Evolutionary conservation across 2,113 vertebrate genomes (phyloP).

Genomic region (Chlorodrepanis virens): DNA sequence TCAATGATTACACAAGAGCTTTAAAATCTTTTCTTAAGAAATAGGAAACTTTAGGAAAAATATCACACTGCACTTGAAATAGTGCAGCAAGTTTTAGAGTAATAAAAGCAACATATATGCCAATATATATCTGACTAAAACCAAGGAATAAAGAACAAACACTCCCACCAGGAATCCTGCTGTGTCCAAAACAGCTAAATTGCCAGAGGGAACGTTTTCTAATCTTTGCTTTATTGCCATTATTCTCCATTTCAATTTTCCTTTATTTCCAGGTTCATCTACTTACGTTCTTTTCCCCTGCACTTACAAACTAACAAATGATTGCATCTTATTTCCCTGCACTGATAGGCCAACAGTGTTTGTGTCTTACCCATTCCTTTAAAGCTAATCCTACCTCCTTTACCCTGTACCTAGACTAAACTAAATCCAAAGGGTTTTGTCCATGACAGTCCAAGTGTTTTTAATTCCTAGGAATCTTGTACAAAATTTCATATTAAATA

Average conservation of each 20-base stretch:
- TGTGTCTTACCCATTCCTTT: not conserved
- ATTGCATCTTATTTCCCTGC: slow-evolving; percentile 53
- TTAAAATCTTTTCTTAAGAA: slow-evolving; percentile 83
- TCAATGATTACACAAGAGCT: slow-evolving; percentile 80
- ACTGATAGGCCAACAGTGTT: slow-evolving; percentile 36
- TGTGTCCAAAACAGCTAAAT: slow-evolving; percentile 67
- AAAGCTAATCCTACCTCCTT: slow-evolving; percentile 50
- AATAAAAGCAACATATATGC: slow-evolving; percentile 69
- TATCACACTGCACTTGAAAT: slow-evolving; percentile 76
- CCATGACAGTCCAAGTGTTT: slow-evolving; percentile 16
- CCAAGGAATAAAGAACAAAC: slow-evolving; percentile 63
- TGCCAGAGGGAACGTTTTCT: slow-evolving; percentile 65
- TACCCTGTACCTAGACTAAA: slow-evolving; percentile 1
- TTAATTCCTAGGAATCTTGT: slow-evolving; percentile 54
- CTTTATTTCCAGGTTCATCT: slow-evolving; percentile 64
- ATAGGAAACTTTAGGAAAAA: slow-evolving; percentile 82
- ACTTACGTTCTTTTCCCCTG: slow-evolving; percentile 41
- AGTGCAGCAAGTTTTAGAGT: slow-evolving; percentile 72
- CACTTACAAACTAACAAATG: slow-evolving; percentile 46
- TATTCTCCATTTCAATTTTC: slow-evolving; percentile 64
- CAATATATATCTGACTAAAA: slow-evolving; percentile 60
- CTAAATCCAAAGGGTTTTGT: slow-evolving; percentile 25
- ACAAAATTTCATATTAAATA: slow-evolving; percentile 49
- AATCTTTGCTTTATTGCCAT: slow-evolving; percentile 77
- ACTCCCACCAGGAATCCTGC: slow-evolving; percentile 64